A percentile compares a stretch with the other conserved stretches of the same genome.
Conservation (phyloP, 30 jellyfish, hydroid and myxozoan species). For the Mastigias papua region DNA sequence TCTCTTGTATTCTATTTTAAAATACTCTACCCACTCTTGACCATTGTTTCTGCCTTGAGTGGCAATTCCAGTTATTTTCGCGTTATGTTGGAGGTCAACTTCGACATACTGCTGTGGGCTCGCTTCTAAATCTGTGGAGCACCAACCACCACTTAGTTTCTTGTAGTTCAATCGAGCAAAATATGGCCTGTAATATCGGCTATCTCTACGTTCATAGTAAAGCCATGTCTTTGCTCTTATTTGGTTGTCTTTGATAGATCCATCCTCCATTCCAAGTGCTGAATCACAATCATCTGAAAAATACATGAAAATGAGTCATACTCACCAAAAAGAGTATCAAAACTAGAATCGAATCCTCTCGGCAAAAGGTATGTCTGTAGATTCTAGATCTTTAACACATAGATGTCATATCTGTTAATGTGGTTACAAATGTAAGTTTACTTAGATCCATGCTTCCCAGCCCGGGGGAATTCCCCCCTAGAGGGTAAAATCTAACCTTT, state of each 20-base stretch:
- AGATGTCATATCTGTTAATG: no score
- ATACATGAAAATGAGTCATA: background rate
- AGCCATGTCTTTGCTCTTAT: conserved; percentile 88
- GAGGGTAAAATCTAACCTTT: no score
- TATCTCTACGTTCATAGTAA: conserved; percentile 54
- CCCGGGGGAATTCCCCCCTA: no score
- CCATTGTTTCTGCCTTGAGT: conserved; percentile 87
- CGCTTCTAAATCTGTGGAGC: conserved; percentile 75
- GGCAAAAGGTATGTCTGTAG: no score
- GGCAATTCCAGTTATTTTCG: conserved; percentile 84
- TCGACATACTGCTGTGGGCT: conserved; percentile 76
- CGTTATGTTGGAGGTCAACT: conserved; percentile 74
- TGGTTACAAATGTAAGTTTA: no score
- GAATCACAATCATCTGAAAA: conserved; percentile 63
- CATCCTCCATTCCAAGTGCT: conserved; percentile 94
- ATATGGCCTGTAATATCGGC: conserved; percentile 75
- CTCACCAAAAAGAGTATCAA: no score
- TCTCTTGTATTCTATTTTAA: conserved; percentile 72
- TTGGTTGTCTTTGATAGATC: conserved; percentile 74
- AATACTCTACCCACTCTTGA: conserved; percentile 83
- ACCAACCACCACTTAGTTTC: conserved; percentile 92
- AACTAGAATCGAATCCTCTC: no score
- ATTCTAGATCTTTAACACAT: no score
- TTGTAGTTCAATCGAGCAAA: conserved; percentile 79
- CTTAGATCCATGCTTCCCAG: no score